Conservation (phyloP, 2,113 vertebrate genomes). For the Guaruba guarouba region DNA sequence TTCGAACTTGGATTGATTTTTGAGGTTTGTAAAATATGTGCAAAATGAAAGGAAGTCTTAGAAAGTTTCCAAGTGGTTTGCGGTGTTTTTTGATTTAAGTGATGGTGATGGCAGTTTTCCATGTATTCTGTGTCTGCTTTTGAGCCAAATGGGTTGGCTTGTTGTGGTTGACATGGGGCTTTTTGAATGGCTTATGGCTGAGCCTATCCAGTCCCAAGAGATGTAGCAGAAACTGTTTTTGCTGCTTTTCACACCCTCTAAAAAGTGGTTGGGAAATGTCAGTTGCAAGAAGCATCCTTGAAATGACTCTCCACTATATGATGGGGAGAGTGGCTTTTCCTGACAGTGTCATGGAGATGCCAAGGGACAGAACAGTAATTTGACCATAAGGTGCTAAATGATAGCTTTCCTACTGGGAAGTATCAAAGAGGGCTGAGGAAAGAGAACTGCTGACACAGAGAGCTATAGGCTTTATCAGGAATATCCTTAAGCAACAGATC, state of each 20-base stretch:
- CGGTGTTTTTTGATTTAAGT: neutral
- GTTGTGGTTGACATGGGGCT: neutral
- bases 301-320: neutral
- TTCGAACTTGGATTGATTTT: neutral
- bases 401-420: neutral
- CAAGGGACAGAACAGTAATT: neutral
- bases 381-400: neutral
- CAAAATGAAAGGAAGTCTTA: neutral
- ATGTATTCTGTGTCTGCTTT: neutral
- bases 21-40: neutral
- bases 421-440: neutral
- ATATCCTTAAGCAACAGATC: neutral
- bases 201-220: neutral
- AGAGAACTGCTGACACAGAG: neutral
- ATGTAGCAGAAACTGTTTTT: neutral
- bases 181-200: neutral
- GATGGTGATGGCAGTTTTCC: neutral
- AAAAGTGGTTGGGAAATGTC: neutral
- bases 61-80: neutral
- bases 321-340: neutral
- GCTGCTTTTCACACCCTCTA: neutral
- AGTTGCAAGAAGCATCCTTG: neutral
- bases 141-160: neutral
- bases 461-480: neutral
- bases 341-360: rapidly evolving